Percentiles rank a stretch among this genome's conserved stretches.
Conservation (phyloP, 1,140 invertebrate species). For the Mactra quadrangularis region DNA sequence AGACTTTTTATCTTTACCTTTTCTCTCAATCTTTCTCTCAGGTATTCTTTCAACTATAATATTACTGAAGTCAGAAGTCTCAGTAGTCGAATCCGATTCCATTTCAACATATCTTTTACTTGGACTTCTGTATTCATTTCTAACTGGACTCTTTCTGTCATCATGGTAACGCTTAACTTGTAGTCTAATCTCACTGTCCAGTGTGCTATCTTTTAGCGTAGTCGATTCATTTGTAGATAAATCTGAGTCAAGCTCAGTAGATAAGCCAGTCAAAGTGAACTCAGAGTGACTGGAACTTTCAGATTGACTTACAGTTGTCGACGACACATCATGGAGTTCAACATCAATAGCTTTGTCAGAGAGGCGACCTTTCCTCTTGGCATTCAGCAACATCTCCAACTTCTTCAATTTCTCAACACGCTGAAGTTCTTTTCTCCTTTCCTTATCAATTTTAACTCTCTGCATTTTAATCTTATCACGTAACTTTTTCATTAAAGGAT, state of each 20-base stretch:
- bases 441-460: constrained; percentile 71
- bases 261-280: constrained; percentile 55
- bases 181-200: constrained; percentile 41
- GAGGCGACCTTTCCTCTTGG: constrained; percentile 73
- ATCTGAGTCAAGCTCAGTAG: constrained; percentile 37
- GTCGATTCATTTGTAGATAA: constrained; percentile 28
- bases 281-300: constrained; percentile 40
- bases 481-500: constrained; percentile 82
- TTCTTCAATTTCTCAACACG: constrained; percentile 78
- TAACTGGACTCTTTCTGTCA: not conserved
- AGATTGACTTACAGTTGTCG: constrained; percentile 63
- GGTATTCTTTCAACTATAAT: constrained; percentile 54
- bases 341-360: constrained; percentile 70
- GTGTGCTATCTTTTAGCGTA: constrained; percentile 52
- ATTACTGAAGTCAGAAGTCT: constrained; percentile 52
- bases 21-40: constrained; percentile 11
- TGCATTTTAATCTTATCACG: constrained; percentile 72
- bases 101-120: constrained; percentile 33
- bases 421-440: constrained; percentile 70
- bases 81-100: constrained; percentile 26
- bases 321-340: constrained; percentile 72
- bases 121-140: constrained; percentile 20
- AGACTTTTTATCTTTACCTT: constrained; percentile 22
- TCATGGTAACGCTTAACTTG: constrained; percentile 40
- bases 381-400: constrained; percentile 75